Evolutionary conservation across 2,888 invertebrate species (phyloP).

Genomic region (Apamea crenata): DNA sequence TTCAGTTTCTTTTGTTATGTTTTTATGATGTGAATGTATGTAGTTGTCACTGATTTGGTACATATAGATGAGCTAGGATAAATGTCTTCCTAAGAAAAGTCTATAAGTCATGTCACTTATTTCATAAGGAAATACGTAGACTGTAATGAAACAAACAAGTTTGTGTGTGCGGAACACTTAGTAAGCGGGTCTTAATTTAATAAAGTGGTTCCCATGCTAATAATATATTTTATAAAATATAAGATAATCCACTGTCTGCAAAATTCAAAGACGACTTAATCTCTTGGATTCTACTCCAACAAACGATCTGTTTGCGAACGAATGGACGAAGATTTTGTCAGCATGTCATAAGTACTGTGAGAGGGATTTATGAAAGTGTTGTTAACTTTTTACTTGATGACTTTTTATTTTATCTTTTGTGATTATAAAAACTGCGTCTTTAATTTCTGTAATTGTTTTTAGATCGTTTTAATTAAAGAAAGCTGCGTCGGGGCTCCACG

Average conservation of each 20-base stretch:
- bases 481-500: too few relatives aligned
- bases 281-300: neutral
- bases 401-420: neutral
- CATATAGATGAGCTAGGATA: neutral
- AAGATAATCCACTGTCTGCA: neutral
- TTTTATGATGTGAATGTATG: constrained; percentile 17
- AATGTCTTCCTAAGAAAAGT: neutral
- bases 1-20: constrained; percentile 28
- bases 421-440: neutral
- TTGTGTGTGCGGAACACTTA: neutral
- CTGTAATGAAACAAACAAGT: neutral
- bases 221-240: neutral
- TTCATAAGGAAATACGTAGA: neutral
- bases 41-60: neutral
- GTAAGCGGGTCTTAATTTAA: neutral
- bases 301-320: neutral
- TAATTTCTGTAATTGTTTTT: neutral
- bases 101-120: neutral
- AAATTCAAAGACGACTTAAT: neutral
- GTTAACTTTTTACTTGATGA: neutral
- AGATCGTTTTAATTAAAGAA: neutral
- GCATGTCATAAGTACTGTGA: neutral
- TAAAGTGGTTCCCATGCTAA: neutral
- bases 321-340: neutral
- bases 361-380: neutral